phyloP scores from a whole-genome alignment of 2,113 vertebrate genomes.

The Argyrosomus japonicus region DNA sequence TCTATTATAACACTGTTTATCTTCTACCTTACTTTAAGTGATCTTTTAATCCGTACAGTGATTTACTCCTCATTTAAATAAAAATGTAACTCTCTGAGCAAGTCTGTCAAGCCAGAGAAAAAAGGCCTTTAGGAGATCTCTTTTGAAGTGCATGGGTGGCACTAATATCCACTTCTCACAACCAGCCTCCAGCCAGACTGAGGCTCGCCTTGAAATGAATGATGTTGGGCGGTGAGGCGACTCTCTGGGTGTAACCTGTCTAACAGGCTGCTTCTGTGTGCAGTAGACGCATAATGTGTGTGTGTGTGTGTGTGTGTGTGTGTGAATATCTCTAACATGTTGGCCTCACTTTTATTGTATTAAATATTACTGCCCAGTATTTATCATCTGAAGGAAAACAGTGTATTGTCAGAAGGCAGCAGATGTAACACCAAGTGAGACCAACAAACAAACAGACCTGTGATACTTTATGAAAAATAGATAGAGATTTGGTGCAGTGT shows the following conservation, averaged over 20 bases:
- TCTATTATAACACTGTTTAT: neutral
- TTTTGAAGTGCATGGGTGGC: conserved; percentile 47
- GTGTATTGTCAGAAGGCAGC: neutral
- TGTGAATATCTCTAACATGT: neutral
- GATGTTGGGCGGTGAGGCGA: conserved; percentile 37
- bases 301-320: neutral
- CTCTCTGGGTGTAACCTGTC: conserved; percentile 65
- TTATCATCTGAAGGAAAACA: neutral
- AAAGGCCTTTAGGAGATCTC: neutral
- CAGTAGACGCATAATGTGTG: neutral
- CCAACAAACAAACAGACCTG: neutral
- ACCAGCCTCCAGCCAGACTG: conserved; percentile 30
- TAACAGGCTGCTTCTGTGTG: conserved; percentile 52
- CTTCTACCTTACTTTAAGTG: neutral
- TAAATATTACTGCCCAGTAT: neutral
- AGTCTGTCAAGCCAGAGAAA: too few species aligned
- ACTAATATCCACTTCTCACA: conserved; percentile 42
- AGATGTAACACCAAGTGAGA: neutral
- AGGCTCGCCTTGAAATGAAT: conserved; percentile 49
- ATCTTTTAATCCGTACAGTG: neutral
- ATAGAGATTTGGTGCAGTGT: neutral
- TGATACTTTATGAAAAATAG: neutral
- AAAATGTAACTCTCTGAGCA: too few species aligned
- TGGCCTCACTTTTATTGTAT: neutral
- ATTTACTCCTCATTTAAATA: too few species aligned